Base-by-base conservation (phyloP, 1,140 invertebrate species). In the Drosophila trapezifrons region DNA sequence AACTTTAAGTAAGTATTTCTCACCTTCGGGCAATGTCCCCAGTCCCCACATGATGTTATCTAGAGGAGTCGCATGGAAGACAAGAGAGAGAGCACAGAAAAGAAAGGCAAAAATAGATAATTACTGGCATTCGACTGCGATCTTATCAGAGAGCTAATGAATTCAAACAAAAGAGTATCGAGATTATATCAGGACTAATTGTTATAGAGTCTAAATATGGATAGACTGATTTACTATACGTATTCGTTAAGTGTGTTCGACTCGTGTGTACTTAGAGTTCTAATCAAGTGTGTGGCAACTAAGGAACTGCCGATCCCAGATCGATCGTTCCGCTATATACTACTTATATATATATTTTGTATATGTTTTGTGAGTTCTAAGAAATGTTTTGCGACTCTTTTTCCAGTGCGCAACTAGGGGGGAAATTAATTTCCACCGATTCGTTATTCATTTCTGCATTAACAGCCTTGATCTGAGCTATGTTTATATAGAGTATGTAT, bases 1-100 rank as follows among this genome's bases (percentile, higher is more conserved):
- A n/a, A n/a, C n/a, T n/a, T n/a, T 0, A 2, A 3, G 0, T 10
- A 4, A 20, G 3, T 3, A 79, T 51, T 90, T 96, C 96, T 96
- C 95, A 98, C 97, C 97, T 95, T 98, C 97, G 94, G 97, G 97
- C 94, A 98, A 96, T 94, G 97, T 97, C 95, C 97, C 97, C 95
- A 98, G 95, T 93, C 97, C 97, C 97, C 97, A 98, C 96, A 98
- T 98, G 95, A 98, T 97, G 97, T 98, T 92, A 81, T 92, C 97
- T 98, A 96, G 49, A 94, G 94, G 70, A 77, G 55, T 55, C 37
- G 80, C 76, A 87, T 60, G 45, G 43, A 32, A 65, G 45, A 69
- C 42, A 72, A 51, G 18, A 79, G 70, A 81, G 49, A 83, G 67
- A 80, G 79, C 58, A 73, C 62, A 81, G 65, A 78, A 78, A 78